A percentile compares a stretch with the other conserved stretches of the same genome.
Conservation (phyloP, 2,888 invertebrate genomes). For the Pristionchus fissidentatus region DNA sequence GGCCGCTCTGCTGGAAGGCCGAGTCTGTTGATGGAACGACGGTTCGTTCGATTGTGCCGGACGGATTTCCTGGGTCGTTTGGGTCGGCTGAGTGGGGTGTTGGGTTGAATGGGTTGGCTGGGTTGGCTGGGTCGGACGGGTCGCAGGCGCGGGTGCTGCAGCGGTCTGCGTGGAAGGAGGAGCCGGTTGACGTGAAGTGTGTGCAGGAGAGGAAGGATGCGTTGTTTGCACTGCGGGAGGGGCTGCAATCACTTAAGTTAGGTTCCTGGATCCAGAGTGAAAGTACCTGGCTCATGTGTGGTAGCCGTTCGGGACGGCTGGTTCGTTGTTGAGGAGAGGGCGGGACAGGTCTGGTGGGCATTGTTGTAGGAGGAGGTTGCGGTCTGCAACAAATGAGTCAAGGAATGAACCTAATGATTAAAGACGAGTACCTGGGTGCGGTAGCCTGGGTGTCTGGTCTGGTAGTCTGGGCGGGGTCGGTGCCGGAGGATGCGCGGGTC, state of each 20-base stretch:
- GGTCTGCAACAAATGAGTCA: no score
- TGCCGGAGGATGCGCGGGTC: background rate
- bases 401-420: no score
- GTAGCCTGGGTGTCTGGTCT: background rate
- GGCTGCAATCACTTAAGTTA: no score
- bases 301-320: no score
- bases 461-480: background rate
- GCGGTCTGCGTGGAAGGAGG: background rate
- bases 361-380: background rate
- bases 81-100: no score
- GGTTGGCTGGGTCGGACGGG: background rate
- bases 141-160: background rate
- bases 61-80: no score
- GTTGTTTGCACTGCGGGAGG: background rate
- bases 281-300: background rate
- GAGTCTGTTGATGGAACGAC: background rate
- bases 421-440: no score
- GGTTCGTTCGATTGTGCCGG: no score
- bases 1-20: slow-evolving; percentile 19
- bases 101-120: no score
- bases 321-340: background rate
- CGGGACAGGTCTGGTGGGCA: background rate
- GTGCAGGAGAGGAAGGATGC: background rate
- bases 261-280: no score
- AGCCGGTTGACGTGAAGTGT: background rate